Percentiles rank a stretch among this genome's conserved stretches.
phyloP scores from a whole-genome alignment of 2,113 vertebrate species.

The Chascanopsetta lugubris region DNA sequence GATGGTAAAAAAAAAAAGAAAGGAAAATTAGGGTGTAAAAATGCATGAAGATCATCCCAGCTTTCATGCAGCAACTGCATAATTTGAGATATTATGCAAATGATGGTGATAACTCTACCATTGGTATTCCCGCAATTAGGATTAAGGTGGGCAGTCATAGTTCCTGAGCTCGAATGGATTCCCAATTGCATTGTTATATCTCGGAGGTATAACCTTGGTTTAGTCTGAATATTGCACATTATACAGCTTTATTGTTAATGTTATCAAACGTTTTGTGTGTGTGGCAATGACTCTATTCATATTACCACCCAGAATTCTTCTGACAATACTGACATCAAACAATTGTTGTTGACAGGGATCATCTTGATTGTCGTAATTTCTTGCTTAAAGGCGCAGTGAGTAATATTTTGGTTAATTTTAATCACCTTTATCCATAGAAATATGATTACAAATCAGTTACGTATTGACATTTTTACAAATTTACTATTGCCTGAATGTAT shows the following conservation, averaged over 20 bases:
- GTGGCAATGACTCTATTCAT: background rate
- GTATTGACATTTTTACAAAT: too few relatives aligned
- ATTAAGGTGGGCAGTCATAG: constrained; percentile 21
- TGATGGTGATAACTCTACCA: constrained; percentile 41
- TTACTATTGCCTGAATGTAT: too few relatives aligned
- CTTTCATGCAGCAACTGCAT: constrained; percentile 19
- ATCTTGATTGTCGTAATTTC: too few relatives aligned
- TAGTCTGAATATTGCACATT: constrained; percentile 6
- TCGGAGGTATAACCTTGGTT: constrained; percentile 14
- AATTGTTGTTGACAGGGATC: too few relatives aligned
- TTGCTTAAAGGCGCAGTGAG: too few relatives aligned
- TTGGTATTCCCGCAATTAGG: constrained; percentile 28
- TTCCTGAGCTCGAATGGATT: constrained; percentile 6
- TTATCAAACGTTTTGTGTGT: background rate
- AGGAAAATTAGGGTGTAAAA: too few relatives aligned
- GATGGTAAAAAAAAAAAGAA: background rate
- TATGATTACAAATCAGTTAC: too few relatives aligned
- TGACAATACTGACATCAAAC: too few relatives aligned
- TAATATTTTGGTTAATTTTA: too few relatives aligned
- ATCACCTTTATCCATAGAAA: too few relatives aligned
- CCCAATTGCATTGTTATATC: too few relatives aligned
- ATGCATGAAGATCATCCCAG: constrained; percentile 37
- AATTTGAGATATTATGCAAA: constrained; percentile 48
- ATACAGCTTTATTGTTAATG: background rate
- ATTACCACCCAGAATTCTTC: too few relatives aligned